These are phyloP conservation scores for Scyliorhinus canicula DNA, from an alignment of 2,797 vertebrate genomes.

Conservation along the genomic window DNA sequence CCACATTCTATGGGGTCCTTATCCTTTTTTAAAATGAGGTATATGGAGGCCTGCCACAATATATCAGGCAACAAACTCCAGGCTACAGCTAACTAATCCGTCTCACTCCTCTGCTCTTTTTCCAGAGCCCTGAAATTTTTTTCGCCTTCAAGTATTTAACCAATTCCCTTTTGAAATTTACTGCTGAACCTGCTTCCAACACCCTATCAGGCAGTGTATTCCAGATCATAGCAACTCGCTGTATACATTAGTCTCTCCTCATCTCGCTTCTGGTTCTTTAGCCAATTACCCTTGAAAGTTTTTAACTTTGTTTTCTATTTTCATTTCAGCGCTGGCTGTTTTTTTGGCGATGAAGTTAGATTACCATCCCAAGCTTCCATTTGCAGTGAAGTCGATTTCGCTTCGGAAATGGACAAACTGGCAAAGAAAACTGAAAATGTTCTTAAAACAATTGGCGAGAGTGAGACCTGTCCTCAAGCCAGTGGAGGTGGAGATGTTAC, in stretches of 20 bases:
- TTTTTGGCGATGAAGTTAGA: constrained; percentile 82
- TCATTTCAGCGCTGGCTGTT: constrained; percentile 80
- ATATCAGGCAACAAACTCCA: too few species aligned
- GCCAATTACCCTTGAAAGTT: neutral
- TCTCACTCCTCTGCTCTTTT: neutral
- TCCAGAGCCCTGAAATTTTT: too few species aligned
- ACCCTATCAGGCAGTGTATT: neutral
- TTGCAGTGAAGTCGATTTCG: constrained; percentile 63
- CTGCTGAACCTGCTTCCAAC: neutral
- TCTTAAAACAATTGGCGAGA: constrained; percentile 26
- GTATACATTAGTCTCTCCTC: neutral
- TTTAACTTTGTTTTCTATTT: neutral
- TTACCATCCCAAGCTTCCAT: constrained; percentile 61
- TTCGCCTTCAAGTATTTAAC: neutral
- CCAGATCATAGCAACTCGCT: neutral
- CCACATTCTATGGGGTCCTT: too few species aligned
- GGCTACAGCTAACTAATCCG: neutral
- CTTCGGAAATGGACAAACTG: constrained; percentile 58
- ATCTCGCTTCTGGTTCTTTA: neutral
- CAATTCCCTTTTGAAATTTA: neutral
- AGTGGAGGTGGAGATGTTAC: constrained; percentile 2
- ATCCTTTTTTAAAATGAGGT: too few species aligned
- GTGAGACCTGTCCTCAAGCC: neutral
- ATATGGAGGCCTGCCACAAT: too few species aligned
- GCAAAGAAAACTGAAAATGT: constrained; percentile 24